phyloP scores from a whole-genome alignment of 2,797 vertebrate genomes.

The Mus spretus region DNA sequence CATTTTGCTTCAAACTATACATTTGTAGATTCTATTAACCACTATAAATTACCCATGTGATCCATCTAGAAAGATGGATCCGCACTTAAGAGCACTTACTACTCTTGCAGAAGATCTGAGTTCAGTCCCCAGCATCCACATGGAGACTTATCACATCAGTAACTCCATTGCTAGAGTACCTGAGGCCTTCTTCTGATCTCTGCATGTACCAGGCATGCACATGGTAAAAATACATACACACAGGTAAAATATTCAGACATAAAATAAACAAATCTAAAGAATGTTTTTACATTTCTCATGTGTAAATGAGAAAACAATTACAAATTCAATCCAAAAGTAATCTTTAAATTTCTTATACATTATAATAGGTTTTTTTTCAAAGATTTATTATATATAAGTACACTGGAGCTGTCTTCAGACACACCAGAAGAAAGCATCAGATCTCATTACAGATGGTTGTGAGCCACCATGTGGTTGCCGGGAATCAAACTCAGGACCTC shows the following conservation, averaged over 20 bases:
- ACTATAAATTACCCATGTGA: background rate
- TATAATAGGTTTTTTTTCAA: background rate
- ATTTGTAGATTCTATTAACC: conserved; percentile 17
- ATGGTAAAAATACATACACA: background rate
- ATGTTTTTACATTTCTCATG: background rate
- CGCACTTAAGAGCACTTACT: background rate
- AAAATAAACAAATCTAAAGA: background rate
- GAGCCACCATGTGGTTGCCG: no score
- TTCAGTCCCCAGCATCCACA: background rate
- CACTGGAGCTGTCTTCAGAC: no score
- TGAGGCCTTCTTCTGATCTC: background rate
- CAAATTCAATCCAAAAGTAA: conserved; percentile 25
- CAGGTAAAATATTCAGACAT: background rate
- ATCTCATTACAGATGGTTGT: no score
- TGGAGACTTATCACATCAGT: background rate
- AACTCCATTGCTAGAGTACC: background rate
- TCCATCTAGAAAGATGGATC: background rate
- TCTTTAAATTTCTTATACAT: conserved; percentile 54
- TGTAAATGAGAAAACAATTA: conserved; percentile 49
- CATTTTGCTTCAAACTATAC: conserved; percentile 15
- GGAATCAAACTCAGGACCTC: no score
- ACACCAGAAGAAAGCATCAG: no score
- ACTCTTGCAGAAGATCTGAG: background rate
- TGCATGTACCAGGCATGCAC: background rate
- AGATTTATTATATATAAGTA: no score